These are phyloP conservation scores for Trichacis sp. DNA, from an alignment of 2,888 invertebrate genomes.

Conservation along the genomic window DNA sequence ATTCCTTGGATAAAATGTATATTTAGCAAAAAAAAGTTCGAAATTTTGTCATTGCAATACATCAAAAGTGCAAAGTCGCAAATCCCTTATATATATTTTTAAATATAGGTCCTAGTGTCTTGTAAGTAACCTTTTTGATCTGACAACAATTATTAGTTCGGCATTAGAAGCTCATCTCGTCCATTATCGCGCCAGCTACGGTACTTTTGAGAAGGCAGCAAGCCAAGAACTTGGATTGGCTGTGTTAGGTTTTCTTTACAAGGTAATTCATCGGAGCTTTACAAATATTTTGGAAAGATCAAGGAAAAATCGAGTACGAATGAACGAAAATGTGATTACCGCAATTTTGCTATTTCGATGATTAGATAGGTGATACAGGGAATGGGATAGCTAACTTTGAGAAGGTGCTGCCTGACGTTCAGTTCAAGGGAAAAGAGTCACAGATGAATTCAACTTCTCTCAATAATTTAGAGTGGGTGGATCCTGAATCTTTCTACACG, in stretches of 20 bases:
- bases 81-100: too few species aligned
- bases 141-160: too few species aligned
- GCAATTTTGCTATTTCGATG: too few species aligned
- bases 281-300: not conserved
- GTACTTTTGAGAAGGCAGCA: not conserved
- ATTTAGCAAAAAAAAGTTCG: too few species aligned
- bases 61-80: too few species aligned
- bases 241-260: not conserved
- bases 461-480: not conserved
- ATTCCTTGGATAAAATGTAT: too few species aligned
- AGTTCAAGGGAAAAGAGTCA: not conserved
- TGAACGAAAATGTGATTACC: too few species aligned
- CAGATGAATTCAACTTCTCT: not conserved
- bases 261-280: not conserved
- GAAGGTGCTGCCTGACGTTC: not conserved
- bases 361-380: not conserved
- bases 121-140: too few species aligned
- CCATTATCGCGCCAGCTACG: not conserved
- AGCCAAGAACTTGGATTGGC: not conserved
- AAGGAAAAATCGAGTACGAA: not conserved
- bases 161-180: not conserved
- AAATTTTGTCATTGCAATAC: too few species aligned
- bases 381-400: not conserved
- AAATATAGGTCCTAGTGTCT: too few species aligned
- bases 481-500: conserved; percentile 50